A percentile compares a stretch with the other conserved stretches of the same genome.
Conservation (phyloP, 2,113 vertebrate genomes). For the Zosterops hypoxanthus region DNA sequence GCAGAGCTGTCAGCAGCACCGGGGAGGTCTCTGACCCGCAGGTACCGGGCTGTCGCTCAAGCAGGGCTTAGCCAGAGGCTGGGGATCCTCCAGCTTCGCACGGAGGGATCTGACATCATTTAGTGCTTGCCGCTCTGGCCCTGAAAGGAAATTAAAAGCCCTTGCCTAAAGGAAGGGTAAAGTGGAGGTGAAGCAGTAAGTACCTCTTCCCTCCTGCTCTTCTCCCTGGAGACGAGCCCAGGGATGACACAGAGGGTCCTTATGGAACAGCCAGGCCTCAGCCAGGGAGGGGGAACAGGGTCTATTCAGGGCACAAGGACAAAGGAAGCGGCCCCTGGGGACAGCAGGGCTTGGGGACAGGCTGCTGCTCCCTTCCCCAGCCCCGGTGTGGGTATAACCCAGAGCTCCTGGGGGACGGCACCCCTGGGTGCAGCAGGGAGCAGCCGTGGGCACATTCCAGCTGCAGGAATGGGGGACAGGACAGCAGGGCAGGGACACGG, state of each 20-base stretch:
- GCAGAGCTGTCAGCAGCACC: conserved; percentile 52
- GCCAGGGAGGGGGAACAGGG: background rate
- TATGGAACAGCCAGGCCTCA: background rate
- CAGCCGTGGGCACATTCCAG: background rate
- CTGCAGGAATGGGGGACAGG: background rate
- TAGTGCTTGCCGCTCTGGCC: background rate
- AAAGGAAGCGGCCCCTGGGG: background rate
- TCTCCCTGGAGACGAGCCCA: background rate
- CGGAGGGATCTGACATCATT: background rate
- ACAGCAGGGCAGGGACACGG: rapidly evolving
- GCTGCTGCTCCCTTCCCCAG: background rate
- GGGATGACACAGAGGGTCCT: background rate
- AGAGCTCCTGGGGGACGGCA: background rate
- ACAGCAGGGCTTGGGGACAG: background rate
- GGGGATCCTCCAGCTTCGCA: background rate
- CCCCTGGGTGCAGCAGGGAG: background rate
- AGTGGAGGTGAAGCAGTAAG: conserved; percentile 3
- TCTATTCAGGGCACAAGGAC: background rate
- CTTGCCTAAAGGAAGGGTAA: background rate
- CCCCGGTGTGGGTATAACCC: rapidly evolving
- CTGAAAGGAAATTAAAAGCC: conserved; percentile 48
- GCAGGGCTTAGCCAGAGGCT: background rate
- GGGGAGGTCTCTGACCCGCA: conserved; percentile 38
- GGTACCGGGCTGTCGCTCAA: conserved; percentile 27
- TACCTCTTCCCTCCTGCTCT: background rate